Conservation (phyloP, 2,888 invertebrate genomes). For the Ametastegia equiseti region DNA sequence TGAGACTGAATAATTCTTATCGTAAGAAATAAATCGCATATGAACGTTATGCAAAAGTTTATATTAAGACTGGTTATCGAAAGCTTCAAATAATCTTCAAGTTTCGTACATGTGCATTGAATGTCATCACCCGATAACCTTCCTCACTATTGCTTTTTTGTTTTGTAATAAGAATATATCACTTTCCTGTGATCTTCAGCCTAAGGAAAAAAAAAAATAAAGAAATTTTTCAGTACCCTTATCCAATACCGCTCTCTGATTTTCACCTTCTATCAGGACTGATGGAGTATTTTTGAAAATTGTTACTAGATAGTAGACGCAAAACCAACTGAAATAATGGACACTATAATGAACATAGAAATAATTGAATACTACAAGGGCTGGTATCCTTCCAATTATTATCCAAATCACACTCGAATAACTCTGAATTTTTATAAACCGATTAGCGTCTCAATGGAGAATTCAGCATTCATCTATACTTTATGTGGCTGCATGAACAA, state of each 20-base stretch:
- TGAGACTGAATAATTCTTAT: not conserved
- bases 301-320: too few species aligned
- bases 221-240: not conserved
- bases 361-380: too few species aligned
- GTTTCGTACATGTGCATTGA: not conserved
- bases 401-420: too few species aligned
- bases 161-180: not conserved
- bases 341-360: too few species aligned
- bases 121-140: not conserved
- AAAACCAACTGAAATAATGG: too few species aligned
- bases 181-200: not conserved
- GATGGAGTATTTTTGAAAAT: too few species aligned
- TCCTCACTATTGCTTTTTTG: not conserved
- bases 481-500: too few species aligned
- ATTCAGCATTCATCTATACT: too few species aligned
- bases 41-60: not conserved
- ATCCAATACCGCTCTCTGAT: not conserved
- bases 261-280: not conserved
- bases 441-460: too few species aligned
- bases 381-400: too few species aligned
- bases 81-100: not conserved
- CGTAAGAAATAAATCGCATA: not conserved
- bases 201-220: not conserved
- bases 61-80: not conserved
- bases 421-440: too few species aligned